Evolutionary conservation across 2,113 vertebrate genomes (phyloP).

Genomic region (Pterocles burchelli): DNA sequence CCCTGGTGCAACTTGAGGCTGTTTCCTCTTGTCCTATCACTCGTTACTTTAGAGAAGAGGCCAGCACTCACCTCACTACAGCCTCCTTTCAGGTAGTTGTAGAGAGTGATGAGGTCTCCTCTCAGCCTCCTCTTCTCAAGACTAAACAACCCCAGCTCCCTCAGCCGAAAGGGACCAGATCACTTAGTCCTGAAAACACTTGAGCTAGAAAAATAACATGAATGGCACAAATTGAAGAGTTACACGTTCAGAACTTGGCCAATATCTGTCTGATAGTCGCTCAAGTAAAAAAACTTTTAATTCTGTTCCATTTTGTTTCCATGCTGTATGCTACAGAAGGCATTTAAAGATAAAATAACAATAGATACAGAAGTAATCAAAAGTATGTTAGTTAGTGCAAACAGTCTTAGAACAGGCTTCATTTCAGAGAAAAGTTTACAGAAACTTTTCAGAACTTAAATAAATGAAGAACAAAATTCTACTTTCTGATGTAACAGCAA

Average conservation of each 20-base stretch:
- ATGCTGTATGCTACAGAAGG: accelerated
- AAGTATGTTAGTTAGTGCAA: neutral
- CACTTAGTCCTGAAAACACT: neutral
- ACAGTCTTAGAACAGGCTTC: neutral
- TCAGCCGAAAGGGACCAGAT: too few relatives aligned
- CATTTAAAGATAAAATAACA: neutral
- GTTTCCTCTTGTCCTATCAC: too few relatives aligned
- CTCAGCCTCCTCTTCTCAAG: too few relatives aligned
- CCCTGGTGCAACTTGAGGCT: too few relatives aligned
- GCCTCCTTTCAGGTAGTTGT: too few relatives aligned
- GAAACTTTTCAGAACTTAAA: neutral
- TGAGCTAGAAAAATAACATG: neutral
- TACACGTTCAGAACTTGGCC: neutral
- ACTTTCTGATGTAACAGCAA: neutral
- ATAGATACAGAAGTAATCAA: neutral
- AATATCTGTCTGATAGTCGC: neutral
- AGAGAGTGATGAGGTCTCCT: too few relatives aligned
- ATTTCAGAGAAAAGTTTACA: neutral
- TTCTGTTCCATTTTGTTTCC: neutral
- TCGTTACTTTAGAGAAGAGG: too few relatives aligned
- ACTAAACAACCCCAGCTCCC: too few relatives aligned
- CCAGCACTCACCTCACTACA: too few relatives aligned
- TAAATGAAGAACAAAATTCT: neutral
- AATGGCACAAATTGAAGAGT: neutral
- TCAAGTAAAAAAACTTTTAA: neutral